Conservation (phyloP, 2,888 invertebrate species). For the Meandrusa payeni region DNA sequence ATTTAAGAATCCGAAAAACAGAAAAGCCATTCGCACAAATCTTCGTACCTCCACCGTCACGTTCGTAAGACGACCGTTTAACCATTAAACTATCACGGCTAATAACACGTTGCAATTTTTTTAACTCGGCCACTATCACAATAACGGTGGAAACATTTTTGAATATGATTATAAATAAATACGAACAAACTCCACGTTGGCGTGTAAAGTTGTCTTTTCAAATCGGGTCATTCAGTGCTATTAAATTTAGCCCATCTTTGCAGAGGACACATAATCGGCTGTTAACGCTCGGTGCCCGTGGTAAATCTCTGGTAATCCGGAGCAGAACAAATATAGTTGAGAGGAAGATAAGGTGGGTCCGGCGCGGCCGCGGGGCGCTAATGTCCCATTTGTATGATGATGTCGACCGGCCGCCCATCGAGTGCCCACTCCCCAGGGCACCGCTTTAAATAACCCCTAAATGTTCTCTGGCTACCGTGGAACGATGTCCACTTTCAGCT, state of each 20-base stretch:
- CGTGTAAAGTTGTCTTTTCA: slow-evolving; percentile 47
- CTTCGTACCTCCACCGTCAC: too few species aligned
- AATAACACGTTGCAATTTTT: too few species aligned
- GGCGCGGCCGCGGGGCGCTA: slow-evolving; percentile 56
- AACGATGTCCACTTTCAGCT: slow-evolving; percentile 1
- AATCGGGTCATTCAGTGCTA: slow-evolving; percentile 41
- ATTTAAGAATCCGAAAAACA: too few species aligned
- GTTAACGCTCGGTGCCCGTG: slow-evolving; percentile 71
- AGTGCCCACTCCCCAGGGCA: slow-evolving; percentile 36
- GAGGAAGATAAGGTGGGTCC: slow-evolving; percentile 77
- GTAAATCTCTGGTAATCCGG: slow-evolving; percentile 76
- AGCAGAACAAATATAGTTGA: slow-evolving; percentile 77
- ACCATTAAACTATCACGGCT: too few species aligned
- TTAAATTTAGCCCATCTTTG: slow-evolving; percentile 72
- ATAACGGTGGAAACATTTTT: too few species aligned
- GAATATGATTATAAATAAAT: too few species aligned
- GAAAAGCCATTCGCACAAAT: too few species aligned
- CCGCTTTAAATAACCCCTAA: slow-evolving; percentile 41
- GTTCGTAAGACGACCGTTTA: too few species aligned
- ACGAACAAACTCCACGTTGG: slow-evolving; percentile 7
- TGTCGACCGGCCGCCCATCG: slow-evolving; percentile 41
- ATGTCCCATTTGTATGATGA: slow-evolving; percentile 79
- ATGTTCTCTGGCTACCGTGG: slow-evolving; percentile 20
- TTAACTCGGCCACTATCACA: too few species aligned
- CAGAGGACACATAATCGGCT: slow-evolving; percentile 71